phyloP scores from a whole-genome alignment of 53 echinoderm and acorn worm species.

The Mesocentrotus franciscanus region DNA sequence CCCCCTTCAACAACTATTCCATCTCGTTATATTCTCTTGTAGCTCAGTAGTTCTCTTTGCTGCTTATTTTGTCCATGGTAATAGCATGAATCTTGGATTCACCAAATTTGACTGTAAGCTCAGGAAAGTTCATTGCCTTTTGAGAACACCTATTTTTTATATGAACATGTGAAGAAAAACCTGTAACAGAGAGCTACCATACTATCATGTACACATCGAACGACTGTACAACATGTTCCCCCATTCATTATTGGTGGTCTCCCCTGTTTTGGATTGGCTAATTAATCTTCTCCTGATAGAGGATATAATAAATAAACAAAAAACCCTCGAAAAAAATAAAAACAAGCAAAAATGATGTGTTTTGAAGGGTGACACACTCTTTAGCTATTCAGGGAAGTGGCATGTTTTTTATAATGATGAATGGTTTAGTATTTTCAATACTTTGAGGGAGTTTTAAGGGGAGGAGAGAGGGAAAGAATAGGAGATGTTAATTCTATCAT shows the following conservation, averaged over 20 bases:
- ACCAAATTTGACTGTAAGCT: background rate
- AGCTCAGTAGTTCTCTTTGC: background rate
- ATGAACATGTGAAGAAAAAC: too few relatives aligned
- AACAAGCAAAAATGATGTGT: background rate
- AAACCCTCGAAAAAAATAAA: background rate
- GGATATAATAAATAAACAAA: background rate
- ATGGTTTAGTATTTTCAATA: background rate
- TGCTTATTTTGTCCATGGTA: background rate
- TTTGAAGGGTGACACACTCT: background rate
- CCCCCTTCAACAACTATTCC: background rate
- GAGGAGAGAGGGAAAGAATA: background rate
- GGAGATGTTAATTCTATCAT: background rate
- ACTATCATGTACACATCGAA: too few relatives aligned
- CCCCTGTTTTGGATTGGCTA: background rate
- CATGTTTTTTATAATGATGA: background rate
- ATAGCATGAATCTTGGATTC: background rate
- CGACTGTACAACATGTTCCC: background rate
- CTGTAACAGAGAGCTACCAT: too few relatives aligned
- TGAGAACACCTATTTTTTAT: too few relatives aligned
- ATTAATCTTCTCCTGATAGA: background rate
- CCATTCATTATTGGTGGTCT: background rate
- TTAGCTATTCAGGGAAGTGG: background rate
- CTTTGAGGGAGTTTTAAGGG: background rate
- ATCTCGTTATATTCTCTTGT: background rate
- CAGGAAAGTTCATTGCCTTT: background rate